Base-by-base conservation (phyloP, 1,140 invertebrate species). In the Drosophila kohkoa region DNA sequence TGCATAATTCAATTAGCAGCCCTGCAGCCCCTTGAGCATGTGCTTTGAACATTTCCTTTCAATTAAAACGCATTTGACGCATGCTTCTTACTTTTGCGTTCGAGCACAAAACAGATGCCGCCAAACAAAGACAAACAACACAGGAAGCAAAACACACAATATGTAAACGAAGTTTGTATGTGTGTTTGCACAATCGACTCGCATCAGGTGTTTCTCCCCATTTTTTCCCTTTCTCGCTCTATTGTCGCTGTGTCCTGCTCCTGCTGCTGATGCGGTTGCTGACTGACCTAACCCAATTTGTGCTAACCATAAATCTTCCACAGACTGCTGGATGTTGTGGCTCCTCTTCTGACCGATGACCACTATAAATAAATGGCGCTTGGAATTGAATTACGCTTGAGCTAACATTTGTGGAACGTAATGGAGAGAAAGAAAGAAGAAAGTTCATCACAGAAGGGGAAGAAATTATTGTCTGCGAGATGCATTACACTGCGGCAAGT, bases 51-150 rank as follows among this genome's bases (percentile, higher is more conserved):
- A 88, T 88, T 89, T 83, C 81, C 77, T 75, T 83, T 89, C 80
- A 88, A 88, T 88, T 87, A 83, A 88, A 88, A 80, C 85, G 83
- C 83, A 87, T 77, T 80, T 82, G 80, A 87, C 77, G 80, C 82
- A 87, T 67, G 32, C 59, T 64, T 66, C 30, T 54, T 58, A 20
- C 10, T 28, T 25, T 15, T 45, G 32, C 46, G 49, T n/a, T 15
- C 41, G 25, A 51, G 66, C 74, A 69, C 69, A 78, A 72, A 83
- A 59, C 85, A 88, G 80, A 88, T 88, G 83, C 85, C 83, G 71
- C 71, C 64, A 75, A 86, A 73, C 68, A 73, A 70, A 72, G 20
- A 55, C 62, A 77, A 75, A 54, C 65, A 68, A 48, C 71, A 62
- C 30, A 64, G 49, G 43, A 74, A 69, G 30, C 25, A 54, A 51